phyloP scores from a whole-genome alignment of 2,113 vertebrate species.

The Lota lota region DNA sequence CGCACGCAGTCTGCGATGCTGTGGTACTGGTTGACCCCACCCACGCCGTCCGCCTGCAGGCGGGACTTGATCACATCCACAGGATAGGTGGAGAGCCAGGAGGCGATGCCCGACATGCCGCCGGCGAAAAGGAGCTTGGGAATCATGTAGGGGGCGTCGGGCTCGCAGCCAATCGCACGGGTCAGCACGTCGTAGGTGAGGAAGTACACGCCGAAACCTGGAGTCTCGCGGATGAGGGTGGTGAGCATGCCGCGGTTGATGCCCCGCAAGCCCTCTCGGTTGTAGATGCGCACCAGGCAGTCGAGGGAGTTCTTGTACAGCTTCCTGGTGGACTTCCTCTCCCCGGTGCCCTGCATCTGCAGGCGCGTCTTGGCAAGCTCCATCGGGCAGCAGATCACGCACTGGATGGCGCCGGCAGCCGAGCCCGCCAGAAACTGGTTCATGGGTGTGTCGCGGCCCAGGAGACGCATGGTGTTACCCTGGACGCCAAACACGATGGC shows the following conservation, averaged over 20 bases:
- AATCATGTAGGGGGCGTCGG: slow-evolving; percentile 82
- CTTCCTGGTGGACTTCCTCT: slow-evolving; percentile 80
- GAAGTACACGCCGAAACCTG: slow-evolving; percentile 95
- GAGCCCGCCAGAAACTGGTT: slow-evolving; percentile 95
- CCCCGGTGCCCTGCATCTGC: slow-evolving; percentile 90
- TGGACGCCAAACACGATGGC: slow-evolving; percentile 96
- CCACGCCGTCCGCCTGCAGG: slow-evolving; percentile 89
- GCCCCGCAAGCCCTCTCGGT: slow-evolving; percentile 82
- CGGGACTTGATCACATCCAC: slow-evolving; percentile 95
- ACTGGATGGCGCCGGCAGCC: slow-evolving; percentile 89
- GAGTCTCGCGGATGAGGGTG: slow-evolving; percentile 89
- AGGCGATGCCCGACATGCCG: slow-evolving; percentile 88
- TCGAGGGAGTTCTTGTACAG: slow-evolving; percentile 92
- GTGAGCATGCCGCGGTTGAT: slow-evolving; percentile 91
- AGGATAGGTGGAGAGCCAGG: slow-evolving; percentile 94
- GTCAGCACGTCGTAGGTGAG: slow-evolving; percentile 88
- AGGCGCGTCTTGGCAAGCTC: slow-evolving; percentile 96
- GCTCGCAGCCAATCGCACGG: slow-evolving; percentile 85
- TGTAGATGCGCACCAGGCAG: slow-evolving; percentile 90
- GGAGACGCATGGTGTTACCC: slow-evolving; percentile 84
- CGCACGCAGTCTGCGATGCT: slow-evolving; percentile 86
- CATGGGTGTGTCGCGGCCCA: slow-evolving; percentile 84
- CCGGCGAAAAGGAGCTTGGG: slow-evolving; percentile 93
- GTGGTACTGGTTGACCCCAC: slow-evolving; percentile 79
- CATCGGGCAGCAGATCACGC: slow-evolving; percentile 95